Base-by-base conservation (phyloP, 2,888 invertebrate genomes). In the Leptopilina myrica region DNA sequence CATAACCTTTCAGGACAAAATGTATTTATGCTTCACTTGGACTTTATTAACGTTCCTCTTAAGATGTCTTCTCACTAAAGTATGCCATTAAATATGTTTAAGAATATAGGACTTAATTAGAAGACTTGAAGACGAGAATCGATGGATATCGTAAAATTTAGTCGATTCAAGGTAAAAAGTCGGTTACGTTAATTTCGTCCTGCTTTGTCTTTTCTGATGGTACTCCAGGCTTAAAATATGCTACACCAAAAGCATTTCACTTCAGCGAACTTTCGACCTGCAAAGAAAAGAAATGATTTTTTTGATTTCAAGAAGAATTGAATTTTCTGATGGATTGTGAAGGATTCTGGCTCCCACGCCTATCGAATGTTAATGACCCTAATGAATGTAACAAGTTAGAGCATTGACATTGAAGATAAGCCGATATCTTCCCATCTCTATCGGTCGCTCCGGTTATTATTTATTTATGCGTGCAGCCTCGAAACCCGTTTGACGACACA, bases 361-460 rank as follows among this genome's bases (percentile, higher is more conserved):
- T 86, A 87, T 90, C 88, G 85, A 85, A 89, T 89, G 89, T 88
- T 90, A 90, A 91, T 88, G 88, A 89, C 86, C 88, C 81, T 86
- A 89, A 90, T 89, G 88, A 89, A 89, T 85, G 88, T 88, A 88
- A 89, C 86, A 82, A 82, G 81, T 80, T 81, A 80, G 83, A 88
- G 87, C 88, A 89, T 86, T 89, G 89, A 88, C 89, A 88, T 87
- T 86, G 85, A 87, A 33, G 88, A 89, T 88, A 88, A 88, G 87
- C 85, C 86, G 88, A 88, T 89, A 88, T 88, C 87, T 82, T 84
- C 84, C 83, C 85, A 86, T 88, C 86, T 85, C 82, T 84, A 85
- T 85, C 87, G 85, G 83, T 82, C 81, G 82, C 83, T 81, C 84
- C 83, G 87, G 87, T 90, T 89, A 89, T 90, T 89, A 90, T 89